These are phyloP conservation scores for Coregonus sp. DNA, from an alignment of 2,797 vertebrate genomes.

Conservation along the genomic window DNA sequence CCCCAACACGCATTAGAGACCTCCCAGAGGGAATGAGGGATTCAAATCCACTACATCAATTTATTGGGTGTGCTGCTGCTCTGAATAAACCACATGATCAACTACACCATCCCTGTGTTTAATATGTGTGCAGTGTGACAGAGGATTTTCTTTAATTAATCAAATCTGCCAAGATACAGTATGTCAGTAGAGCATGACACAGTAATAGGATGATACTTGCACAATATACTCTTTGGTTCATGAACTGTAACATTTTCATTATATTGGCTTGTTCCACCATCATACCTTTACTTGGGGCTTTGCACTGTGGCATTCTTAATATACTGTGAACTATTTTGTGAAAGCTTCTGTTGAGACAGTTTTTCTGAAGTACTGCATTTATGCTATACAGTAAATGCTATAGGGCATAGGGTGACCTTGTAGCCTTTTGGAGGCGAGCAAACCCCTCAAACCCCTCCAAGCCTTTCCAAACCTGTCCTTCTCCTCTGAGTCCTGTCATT, in stretches of 20 bases:
- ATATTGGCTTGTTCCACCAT: too few species aligned
- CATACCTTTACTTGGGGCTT: too few species aligned
- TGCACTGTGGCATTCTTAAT: not conserved
- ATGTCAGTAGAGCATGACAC: too few species aligned
- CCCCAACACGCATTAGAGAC: constrained; percentile 43
- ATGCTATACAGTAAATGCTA: not conserved
- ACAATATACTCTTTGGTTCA: too few species aligned
- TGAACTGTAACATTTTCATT: too few species aligned
- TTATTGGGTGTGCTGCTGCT: constrained; percentile 63
- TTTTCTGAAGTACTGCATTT: constrained; percentile 46
- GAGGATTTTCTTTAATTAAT: not conserved
- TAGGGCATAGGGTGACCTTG: not conserved
- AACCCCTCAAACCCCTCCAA: constrained; percentile 55
- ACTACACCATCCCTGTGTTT: constrained; percentile 37
- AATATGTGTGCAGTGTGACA: not conserved
- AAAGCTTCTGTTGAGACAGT: not conserved
- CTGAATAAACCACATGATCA: constrained; percentile 69
- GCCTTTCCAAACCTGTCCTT: constrained; percentile 62
- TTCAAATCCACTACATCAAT: constrained; percentile 47
- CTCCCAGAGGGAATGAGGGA: constrained; percentile 52
- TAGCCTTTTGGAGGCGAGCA: not conserved
- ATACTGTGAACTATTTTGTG: not conserved
- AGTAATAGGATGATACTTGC: not conserved
- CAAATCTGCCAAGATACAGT: not conserved
- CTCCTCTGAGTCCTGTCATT: constrained; percentile 73